These are phyloP conservation scores for Apocrypta bakeri DNA, from an alignment of 1,140 invertebrate genomes.

Conservation along the genomic window DNA sequence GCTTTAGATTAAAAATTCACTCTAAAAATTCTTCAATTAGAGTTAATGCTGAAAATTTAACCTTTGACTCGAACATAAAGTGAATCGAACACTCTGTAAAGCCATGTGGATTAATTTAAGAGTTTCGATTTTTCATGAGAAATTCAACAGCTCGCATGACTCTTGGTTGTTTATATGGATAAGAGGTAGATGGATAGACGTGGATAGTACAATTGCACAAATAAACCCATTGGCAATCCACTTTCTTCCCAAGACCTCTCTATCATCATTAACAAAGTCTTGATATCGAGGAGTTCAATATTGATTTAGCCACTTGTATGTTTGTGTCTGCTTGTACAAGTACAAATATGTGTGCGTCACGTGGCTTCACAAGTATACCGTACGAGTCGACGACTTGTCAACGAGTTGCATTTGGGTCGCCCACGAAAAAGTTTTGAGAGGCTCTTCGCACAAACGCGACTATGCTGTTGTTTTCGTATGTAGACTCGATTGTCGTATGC, in stretches of 20 bases:
- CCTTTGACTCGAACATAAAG: no score
- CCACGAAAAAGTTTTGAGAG: not conserved
- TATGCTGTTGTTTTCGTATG: not conserved
- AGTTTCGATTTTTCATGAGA: no score
- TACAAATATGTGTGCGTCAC: not conserved
- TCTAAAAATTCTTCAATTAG: no score
- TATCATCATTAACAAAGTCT: conserved; percentile 16
- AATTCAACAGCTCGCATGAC: no score
- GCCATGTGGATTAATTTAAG: no score
- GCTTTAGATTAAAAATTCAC: no score
- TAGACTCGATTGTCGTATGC: not conserved
- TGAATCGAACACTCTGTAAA: no score
- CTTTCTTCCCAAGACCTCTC: conserved; percentile 14
- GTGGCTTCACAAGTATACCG: no score
- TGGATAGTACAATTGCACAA: not conserved
- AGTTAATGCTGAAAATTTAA: no score
- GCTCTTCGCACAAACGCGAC: not conserved
- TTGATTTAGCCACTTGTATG: not conserved
- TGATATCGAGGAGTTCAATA: conserved; percentile 23
- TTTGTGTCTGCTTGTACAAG: not conserved
- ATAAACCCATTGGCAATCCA: conserved; percentile 18
- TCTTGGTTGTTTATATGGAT: no score
- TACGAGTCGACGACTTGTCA: no score
- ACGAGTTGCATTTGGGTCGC: not conserved
- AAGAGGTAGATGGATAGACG: no score